Evolutionary conservation across 2,888 invertebrate genomes (phyloP).

Genomic region (Amblyjoppa proteus): DNA sequence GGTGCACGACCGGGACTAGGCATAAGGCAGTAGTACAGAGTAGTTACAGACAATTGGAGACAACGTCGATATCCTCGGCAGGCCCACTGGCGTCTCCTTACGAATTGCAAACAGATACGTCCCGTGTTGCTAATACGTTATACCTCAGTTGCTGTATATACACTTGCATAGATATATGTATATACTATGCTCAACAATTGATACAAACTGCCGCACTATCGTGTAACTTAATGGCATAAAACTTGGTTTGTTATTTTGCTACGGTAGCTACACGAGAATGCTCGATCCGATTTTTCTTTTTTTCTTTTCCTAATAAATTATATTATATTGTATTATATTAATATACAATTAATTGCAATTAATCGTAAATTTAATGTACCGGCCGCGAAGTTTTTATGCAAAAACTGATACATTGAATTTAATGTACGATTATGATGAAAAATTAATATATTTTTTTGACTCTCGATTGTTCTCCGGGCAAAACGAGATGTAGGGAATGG

Average conservation of each 20-base stretch:
- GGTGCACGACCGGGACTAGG: constrained; percentile 63
- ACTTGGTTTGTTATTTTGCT: constrained; percentile 33
- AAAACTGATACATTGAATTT: too few relatives aligned
- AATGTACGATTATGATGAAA: too few relatives aligned
- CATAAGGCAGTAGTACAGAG: constrained; percentile 52
- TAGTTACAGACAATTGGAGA: constrained; percentile 66
- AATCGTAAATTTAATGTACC: too few relatives aligned
- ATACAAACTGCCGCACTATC: constrained; percentile 33
- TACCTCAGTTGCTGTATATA: constrained; percentile 14
- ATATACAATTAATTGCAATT: too few relatives aligned
- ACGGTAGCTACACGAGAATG: constrained; percentile 28
- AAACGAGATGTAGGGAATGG: too few relatives aligned
- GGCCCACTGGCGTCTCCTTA: constrained; percentile 57
- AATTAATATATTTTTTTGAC: too few relatives aligned
- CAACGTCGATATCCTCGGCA: constrained; percentile 56
- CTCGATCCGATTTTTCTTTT: constrained; percentile 18
- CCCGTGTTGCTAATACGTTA: constrained; percentile 60
- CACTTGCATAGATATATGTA: constrained; percentile 23
- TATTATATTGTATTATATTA: too few relatives aligned
- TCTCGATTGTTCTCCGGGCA: too few relatives aligned
- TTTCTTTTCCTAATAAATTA: not conserved
- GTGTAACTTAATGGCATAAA: not conserved
- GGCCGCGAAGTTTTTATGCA: too few relatives aligned
- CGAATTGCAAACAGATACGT: constrained; percentile 62
- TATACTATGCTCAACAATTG: constrained; percentile 48